Evolutionary conservation across 2,888 invertebrate genomes (phyloP), one percentile per base, ranked within the genome.

Genomic region (Rapana venosa): DNA sequence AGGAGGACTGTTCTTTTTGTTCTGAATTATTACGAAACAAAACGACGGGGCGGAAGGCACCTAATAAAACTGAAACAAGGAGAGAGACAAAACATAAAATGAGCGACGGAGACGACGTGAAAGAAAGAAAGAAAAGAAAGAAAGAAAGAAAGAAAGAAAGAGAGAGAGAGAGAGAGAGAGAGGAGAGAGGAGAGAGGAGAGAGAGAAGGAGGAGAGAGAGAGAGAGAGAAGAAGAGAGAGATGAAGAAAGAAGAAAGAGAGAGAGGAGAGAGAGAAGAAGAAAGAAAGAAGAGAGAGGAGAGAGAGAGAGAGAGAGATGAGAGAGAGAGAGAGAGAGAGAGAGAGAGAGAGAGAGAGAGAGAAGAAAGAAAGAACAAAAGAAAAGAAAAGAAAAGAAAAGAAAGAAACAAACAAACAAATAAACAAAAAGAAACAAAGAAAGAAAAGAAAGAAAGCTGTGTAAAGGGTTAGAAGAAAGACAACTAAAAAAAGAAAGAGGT

Each of bases 91-190:
- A 2, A 47, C 8, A 47, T 5, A 47, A 5, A 8, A 47, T 2
- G 4, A 8, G 8, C 8, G 47, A 8, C 47, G 47, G 8, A 2
- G 47, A 47, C 47, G 47, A 8, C 47, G 4, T 2, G 47, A 8
- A 47, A 47, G 8, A 47, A 47, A 47, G 47, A 47, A 47, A 47
- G 8, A 8, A 47, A 47, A 47, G 47, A 47, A 47, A 47, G n/a
- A n/a, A 22, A 5, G 2, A 74, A 22, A 74, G n/a, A n/a, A n/a
- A n/a, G 58, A 15, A 15, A 58, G 15, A 58, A 15, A 58, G 58
- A 58, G 58, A 58, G 74, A 74, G 74, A 74, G 74, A 74, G 74
- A 74, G 74, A 74, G 79, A 79, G 79, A 32, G 79, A 30, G 79
- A 30, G n/a, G 8, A 17, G 17, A 17, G 17, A 32, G 32, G n/a